Evolutionary conservation across 2,113 vertebrate genomes (phyloP), one percentile per base, ranked within the genome.

Genomic region (Platysteira castanea): DNA sequence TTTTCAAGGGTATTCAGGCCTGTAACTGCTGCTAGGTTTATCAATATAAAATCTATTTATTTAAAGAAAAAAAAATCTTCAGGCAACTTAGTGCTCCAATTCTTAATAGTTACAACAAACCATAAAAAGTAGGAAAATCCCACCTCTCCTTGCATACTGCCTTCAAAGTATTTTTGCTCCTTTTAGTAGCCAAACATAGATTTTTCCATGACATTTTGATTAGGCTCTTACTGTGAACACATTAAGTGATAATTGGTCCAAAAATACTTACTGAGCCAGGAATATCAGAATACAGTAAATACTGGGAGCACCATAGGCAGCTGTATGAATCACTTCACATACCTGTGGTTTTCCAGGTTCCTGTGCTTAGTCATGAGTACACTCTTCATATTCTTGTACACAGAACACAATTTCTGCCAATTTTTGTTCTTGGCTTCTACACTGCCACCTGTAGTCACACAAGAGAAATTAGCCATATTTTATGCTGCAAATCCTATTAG

Each of bases 371-470:
- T 98, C 95, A 95, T 90, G 86, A 97, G 93, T 92, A 95, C 95
- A 89, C 92, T 96, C 97, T 96, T 97, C 96, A 83, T 97, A 96
- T 97, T 97, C 95, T 95, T 0, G 9, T 39, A 80, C 87, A 95
- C 74, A 82, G 94, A 96, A 93, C 39, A 88, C 92, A 95, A 94
- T 96, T 98, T 97, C 97, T 96, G 89, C 96, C 97, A 97, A 69
- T 94, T 96, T 95, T 94, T 59, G 35, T 95, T 97, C 96, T 97
- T 96, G 97, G 96, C 91, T 98, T 98, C 97, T 95, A 98, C 82
- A 98, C 97, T 98, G 98, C 98, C 98, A 98, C 97, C 98, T 98
- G 97, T 98, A 98, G 98, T 98, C 97, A 94, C 27, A 96, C 42
- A 97, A 95, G 92, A 97, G 97, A 97, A 98, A 97, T 97, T 95